Evolutionary conservation across 2,888 invertebrate species (phyloP).

Genomic region (Argyra leucocephala): DNA sequence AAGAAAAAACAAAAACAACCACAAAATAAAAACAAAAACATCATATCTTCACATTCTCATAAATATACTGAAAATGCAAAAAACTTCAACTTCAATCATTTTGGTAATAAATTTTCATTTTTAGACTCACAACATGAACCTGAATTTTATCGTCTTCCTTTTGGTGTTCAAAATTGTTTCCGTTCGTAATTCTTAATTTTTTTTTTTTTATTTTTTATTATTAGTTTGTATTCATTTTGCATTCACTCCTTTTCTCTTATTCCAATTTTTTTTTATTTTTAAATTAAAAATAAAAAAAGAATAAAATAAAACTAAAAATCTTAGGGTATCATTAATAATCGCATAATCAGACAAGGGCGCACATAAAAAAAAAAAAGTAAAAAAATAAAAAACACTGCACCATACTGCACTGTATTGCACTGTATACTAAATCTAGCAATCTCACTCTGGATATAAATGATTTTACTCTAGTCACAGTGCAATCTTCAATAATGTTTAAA

Average conservation of each 20-base stretch:
- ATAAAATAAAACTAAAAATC: background rate
- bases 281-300: background rate
- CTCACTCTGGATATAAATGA: conserved; percentile 20
- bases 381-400: conserved; percentile 20
- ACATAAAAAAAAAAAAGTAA: conserved; percentile 23
- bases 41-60: conserved; percentile 12
- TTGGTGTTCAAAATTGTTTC: background rate
- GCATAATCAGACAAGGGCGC: conserved; percentile 29
- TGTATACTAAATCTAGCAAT: conserved; percentile 21
- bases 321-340: conserved; percentile 29
- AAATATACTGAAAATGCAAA: conserved; percentile 13
- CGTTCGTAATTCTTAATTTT: conserved; percentile 7
- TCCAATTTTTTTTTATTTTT: background rate
- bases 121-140: conserved; percentile 26
- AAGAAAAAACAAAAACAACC: background rate
- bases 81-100: conserved; percentile 28
- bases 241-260: background rate
- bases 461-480: conserved; percentile 4
- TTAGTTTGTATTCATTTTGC: background rate
- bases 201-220: background rate
- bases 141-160: conserved; percentile 9
- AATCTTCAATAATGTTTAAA: background rate
- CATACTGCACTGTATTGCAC: conserved; percentile 19
- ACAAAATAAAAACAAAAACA: background rate
- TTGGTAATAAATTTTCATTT: conserved; percentile 28